Evolutionary conservation across 2,797 vertebrate genomes (phyloP).

Genomic region (Amblyraja radiata): DNA sequence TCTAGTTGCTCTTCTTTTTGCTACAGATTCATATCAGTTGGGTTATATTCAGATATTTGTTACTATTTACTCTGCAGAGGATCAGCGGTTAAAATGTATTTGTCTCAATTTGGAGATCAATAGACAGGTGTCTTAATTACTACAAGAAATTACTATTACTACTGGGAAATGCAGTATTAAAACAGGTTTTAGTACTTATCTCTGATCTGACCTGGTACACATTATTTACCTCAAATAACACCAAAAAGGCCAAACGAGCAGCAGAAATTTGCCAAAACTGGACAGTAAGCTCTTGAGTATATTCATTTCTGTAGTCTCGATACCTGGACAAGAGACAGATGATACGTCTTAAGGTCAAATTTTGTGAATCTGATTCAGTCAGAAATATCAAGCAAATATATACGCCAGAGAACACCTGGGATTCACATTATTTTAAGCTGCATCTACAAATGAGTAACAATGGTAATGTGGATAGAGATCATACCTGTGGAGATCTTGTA

Average conservation of each 20-base stretch:
- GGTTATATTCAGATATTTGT: neutral
- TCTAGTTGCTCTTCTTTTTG: too few species aligned
- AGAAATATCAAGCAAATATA: neutral
- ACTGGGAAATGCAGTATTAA: neutral
- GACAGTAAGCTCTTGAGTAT: constrained; percentile 64
- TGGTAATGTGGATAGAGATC: neutral
- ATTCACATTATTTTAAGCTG: neutral
- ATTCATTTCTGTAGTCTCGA: constrained; percentile 72
- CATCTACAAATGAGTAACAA: neutral
- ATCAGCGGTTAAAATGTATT: neutral
- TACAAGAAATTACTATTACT: too few species aligned
- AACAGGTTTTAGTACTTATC: neutral
- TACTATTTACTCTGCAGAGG: neutral
- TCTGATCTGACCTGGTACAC: too few species aligned
- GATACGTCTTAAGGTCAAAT: neutral
- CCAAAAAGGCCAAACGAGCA: constrained; percentile 77
- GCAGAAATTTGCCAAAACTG: constrained; percentile 87
- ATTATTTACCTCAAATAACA: constrained; percentile 77
- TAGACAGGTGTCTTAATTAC: neutral
- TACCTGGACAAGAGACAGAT: constrained; percentile 58
- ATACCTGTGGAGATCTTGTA: too few species aligned
- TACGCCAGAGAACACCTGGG: neutral
- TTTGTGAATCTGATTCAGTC: neutral
- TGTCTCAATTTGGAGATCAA: neutral
- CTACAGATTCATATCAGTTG: neutral